These are phyloP conservation scores for Proterorhinus semilunaris DNA, from an alignment of 2,113 vertebrate genomes.

Conservation along the genomic window DNA sequence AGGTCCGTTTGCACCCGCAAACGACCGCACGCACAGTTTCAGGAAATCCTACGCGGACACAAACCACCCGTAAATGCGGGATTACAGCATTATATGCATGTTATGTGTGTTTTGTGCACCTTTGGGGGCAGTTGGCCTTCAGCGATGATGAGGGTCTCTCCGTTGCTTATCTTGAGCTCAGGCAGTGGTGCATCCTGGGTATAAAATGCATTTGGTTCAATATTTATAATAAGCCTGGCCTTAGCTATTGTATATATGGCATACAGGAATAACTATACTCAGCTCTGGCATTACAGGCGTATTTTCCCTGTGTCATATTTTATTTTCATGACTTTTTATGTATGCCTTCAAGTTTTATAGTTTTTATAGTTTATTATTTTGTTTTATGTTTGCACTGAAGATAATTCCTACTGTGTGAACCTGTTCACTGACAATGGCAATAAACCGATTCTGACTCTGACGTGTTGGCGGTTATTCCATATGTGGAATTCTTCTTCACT, in stretches of 20 bases:
- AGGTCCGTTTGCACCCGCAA: conserved; percentile 34
- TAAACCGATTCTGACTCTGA: too few relatives aligned
- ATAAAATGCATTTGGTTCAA: background rate
- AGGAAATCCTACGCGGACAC: conserved; percentile 81
- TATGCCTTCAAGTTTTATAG: too few relatives aligned
- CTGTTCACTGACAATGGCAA: too few relatives aligned
- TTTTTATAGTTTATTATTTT: too few relatives aligned
- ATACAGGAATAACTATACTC: too few relatives aligned
- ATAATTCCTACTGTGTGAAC: too few relatives aligned
- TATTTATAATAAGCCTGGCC: background rate
- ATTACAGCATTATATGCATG: background rate
- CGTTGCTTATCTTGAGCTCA: conserved; percentile 81
- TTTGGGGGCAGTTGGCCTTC: conserved; percentile 86
- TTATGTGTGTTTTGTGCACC: conserved; percentile 64
- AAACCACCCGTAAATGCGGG: background rate
- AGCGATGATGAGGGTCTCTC: conserved; percentile 86
- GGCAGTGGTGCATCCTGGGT: conserved; percentile 83
- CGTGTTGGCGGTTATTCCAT: too few relatives aligned
- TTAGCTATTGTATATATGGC: background rate
- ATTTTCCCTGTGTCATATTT: too few relatives aligned
- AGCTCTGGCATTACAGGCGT: too few relatives aligned
- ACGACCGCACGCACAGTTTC: conserved; percentile 84
- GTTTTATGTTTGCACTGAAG: too few relatives aligned
- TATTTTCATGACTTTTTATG: too few relatives aligned
- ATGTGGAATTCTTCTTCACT: too few relatives aligned